Conservation (phyloP, 2,888 invertebrate genomes). For the Adelognathus sp. region DNA sequence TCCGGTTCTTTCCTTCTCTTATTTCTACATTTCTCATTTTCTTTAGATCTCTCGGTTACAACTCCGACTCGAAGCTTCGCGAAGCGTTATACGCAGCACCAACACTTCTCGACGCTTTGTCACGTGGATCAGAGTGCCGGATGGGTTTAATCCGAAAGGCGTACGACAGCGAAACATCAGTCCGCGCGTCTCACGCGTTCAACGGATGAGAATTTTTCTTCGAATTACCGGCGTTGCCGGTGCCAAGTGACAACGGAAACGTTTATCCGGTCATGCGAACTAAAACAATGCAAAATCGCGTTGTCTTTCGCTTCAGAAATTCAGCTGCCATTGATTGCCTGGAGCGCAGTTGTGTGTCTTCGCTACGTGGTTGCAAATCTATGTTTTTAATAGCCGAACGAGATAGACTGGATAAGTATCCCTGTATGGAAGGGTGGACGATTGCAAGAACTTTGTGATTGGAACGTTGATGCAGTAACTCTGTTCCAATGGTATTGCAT, state of each 20-base stretch:
- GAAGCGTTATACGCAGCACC: constrained; percentile 33
- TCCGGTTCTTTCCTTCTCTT: constrained; percentile 12
- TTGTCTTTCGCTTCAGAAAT: too few species aligned
- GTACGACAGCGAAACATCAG: not conserved
- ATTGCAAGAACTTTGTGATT: too few species aligned
- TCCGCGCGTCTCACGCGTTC: not conserved
- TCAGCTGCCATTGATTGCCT: too few species aligned
- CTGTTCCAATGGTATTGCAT: too few species aligned
- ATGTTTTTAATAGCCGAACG: too few species aligned
- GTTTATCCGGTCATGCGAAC: not conserved
- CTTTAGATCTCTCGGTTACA: constrained; percentile 29
- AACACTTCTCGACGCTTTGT: constrained; percentile 34
- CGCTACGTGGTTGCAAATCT: too few species aligned
- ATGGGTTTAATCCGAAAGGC: not conserved
- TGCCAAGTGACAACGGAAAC: not conserved
- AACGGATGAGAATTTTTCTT: not conserved
- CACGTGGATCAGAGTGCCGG: not conserved
- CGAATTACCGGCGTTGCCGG: not conserved
- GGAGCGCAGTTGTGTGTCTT: too few species aligned
- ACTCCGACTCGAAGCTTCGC: constrained; percentile 42
- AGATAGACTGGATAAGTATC: too few species aligned
- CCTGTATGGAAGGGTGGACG: too few species aligned
- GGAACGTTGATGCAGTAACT: too few species aligned
- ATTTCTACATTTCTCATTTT: constrained; percentile 47
- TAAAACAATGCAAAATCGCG: too few species aligned